Evolutionary conservation across 2,888 invertebrate species (phyloP), one percentile per base, ranked within the genome.

Genomic region (Aleiodes alternator): DNA sequence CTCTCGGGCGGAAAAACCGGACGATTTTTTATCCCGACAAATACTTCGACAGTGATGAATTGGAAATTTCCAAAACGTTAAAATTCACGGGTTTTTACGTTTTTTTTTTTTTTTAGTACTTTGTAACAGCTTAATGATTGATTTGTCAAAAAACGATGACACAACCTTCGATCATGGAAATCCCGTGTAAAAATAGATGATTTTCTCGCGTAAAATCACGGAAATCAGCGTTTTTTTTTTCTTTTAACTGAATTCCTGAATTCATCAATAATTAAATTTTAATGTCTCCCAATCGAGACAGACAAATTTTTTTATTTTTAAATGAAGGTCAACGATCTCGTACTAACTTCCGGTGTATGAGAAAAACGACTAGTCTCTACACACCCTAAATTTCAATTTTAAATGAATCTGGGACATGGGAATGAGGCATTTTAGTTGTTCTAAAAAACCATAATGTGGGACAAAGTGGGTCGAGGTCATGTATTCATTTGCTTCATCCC

Each of bases 381-480:
- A 43, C 57, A 57, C 43, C 51, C 59, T 71, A 31, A n/a, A 38
- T 64, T 64, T 64, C 64, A 61, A 34, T 48, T 4, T n/a, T 43
- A 29, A 29, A 23, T 2, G 48, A 72, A 73, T 72, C 68, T 73
- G 68, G 73, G 68, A 57, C 68, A 57, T 56, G 29, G 31, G 55
- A 34, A 56, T n/a, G 23, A 43, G 9, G 9, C 14, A 48, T 16
- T 48, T 48, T 16, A 51, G 38, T 14, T 56, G 73, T n/a, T 68
- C 73, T 57, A 31, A 56, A 73, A 69, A 57, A 57, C 73, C 73
- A 73, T 64, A 74, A 61, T 69, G 14, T 48, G 51, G 2, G 4
- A 43, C 50, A 23, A 69, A 69, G 48, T 61, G 48, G 70, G 72
- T 50, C 51, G 64, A 48, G 73, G 69, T 68, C 51, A 51, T 16